Evolutionary conservation across 2,888 invertebrate species (phyloP), one percentile per base, ranked within the genome.

Genomic region (Torymus texanus): DNA sequence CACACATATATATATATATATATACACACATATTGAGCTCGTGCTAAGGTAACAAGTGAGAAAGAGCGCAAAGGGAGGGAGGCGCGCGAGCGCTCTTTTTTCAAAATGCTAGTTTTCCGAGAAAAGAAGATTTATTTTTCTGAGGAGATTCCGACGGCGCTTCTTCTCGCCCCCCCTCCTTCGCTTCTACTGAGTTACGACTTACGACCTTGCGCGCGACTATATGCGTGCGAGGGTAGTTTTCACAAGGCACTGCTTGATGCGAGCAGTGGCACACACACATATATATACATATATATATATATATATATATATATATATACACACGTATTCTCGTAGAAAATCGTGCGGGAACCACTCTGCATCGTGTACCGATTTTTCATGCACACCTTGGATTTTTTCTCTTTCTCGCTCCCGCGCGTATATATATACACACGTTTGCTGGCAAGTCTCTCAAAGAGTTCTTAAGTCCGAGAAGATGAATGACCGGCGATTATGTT

Each of bases 81-180:
- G 61, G 72, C 50, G 67, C 70, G 50, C 56, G 51, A 81, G 79
- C 41, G 80, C 81, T 18, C 73, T 66, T 79, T 79, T 81, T 61
- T 61, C 73, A 78, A 80, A 75, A 77, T 71, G 81, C 67, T 78
- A 78, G 72, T 83, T 84, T 88, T 88, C 87, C 82, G 82, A 83
- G 87, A 86, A 88, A 85, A 81, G 85, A 87, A 89, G 89, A 89
- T 89, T 89, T 89, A 89, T 88, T 89, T 88, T 89, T 87, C 84
- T 87, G 86, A 87, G 87, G 86, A 88, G 87, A 85, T 86, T 85
- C 88, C 87, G 87, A 88, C 87, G 88, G 87, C 84, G 86, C 84
- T 84, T 86, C 86, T 18, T 59, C 59, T 84, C 84, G 18, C 62
- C 16, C 16, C 18, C 53, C 2, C 41, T 51, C 53, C 41, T 59